Conservation (phyloP, 1,140 invertebrate species). For the Leptinotarsa undecemlineata region DNA sequence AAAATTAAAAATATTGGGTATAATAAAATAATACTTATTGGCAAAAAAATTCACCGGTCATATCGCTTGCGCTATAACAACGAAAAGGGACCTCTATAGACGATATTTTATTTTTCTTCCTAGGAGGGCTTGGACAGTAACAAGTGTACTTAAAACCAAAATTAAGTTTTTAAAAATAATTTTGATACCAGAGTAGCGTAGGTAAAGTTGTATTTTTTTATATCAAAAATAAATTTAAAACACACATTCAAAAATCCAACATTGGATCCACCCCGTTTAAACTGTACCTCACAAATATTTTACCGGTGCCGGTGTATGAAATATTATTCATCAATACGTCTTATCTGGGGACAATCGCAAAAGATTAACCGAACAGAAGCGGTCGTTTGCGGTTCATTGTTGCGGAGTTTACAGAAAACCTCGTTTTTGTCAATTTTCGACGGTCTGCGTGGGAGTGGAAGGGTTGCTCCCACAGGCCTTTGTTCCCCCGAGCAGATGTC, state of each 20-base stretch:
- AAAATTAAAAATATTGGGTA: too few species aligned
- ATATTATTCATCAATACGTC: neutral
- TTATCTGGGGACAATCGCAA: slow-evolving; percentile 14
- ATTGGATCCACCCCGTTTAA: neutral
- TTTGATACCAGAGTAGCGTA: too few species aligned
- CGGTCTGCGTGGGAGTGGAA: slow-evolving; percentile 17
- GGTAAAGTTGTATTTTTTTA: too few species aligned
- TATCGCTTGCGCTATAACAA: too few species aligned
- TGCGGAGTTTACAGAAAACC: slow-evolving; percentile 3
- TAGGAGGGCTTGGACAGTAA: too few species aligned
- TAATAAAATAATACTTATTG: too few species aligned
- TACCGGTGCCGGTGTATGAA: neutral
- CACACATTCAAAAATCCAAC: neutral
- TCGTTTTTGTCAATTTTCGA: slow-evolving; percentile 12
- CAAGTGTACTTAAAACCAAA: too few species aligned
- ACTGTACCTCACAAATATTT: neutral
- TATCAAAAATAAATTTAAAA: neutral
- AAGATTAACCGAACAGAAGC: slow-evolving; percentile 10
- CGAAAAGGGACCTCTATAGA: too few species aligned
- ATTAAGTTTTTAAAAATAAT: too few species aligned
- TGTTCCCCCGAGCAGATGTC: neutral
- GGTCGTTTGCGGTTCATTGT: neutral
- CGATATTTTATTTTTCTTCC: too few species aligned
- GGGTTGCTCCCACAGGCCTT: neutral
- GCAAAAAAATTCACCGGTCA: too few species aligned